phyloP scores from a whole-genome alignment of 2,797 vertebrate genomes.

The Phoebastria nigripes region DNA sequence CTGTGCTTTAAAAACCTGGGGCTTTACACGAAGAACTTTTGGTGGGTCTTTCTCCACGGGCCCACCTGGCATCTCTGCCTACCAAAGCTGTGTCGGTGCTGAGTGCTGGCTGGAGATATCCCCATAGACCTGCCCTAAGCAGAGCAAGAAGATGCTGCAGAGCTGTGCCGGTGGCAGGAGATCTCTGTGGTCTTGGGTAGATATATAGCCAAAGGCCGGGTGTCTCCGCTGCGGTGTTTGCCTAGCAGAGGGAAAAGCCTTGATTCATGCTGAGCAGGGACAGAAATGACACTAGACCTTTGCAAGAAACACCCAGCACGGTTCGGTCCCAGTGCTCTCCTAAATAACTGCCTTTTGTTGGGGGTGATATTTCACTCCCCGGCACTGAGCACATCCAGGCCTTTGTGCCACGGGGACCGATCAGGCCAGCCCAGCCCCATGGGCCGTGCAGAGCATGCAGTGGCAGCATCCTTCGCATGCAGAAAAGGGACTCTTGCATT shows the following conservation, averaged over 20 bases:
- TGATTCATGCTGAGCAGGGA: background rate
- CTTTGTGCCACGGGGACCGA: fast-evolving
- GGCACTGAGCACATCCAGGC: background rate
- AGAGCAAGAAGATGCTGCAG: background rate
- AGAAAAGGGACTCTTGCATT: slow-evolving; percentile 33
- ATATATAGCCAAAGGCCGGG: background rate
- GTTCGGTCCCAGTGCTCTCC: background rate
- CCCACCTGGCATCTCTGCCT: background rate
- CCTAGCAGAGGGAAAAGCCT: background rate
- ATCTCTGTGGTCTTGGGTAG: background rate
- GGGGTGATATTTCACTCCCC: background rate
- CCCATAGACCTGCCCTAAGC: background rate
- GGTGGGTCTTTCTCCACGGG: background rate
- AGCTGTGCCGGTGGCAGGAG: background rate
- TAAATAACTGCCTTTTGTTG: background rate
- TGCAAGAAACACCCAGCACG: background rate
- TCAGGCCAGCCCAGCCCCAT: background rate
- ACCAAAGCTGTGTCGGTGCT: background rate
- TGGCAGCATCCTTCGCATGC: background rate
- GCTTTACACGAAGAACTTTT: background rate
- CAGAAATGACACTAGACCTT: background rate
- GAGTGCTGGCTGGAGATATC: background rate
- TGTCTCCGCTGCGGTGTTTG: background rate
- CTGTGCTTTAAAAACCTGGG: background rate
- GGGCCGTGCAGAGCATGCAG: background rate